phyloP scores from a whole-genome alignment of 2,113 vertebrate species.

The Sclerurus mexicanus region DNA sequence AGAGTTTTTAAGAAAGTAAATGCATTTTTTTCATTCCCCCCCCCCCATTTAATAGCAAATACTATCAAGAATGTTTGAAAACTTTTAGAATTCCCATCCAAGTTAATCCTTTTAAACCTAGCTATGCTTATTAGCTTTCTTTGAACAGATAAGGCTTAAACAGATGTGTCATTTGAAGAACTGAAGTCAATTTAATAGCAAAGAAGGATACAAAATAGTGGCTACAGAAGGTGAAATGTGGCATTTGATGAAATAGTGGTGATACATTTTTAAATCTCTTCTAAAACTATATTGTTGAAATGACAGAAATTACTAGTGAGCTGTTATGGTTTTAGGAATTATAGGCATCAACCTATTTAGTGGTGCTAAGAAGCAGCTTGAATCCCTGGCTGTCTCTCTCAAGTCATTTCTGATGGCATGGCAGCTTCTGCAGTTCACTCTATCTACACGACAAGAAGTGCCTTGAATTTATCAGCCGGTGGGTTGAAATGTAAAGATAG shows the following conservation, averaged over 20 bases:
- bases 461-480: slow-evolving; percentile 55
- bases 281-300: slow-evolving; percentile 72
- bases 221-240: slow-evolving; percentile 73
- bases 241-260: slow-evolving; percentile 72
- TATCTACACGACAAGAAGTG: slow-evolving; percentile 47
- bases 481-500: slow-evolving; percentile 67
- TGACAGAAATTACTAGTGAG: slow-evolving; percentile 75
- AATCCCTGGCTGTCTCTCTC: slow-evolving; percentile 69
- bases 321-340: slow-evolving; percentile 75
- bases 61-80: slow-evolving; percentile 68
- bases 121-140: slow-evolving; percentile 75
- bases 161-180: slow-evolving; percentile 73
- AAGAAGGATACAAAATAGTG: slow-evolving; percentile 71
- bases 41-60: slow-evolving; percentile 57
- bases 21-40: background rate
- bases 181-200: slow-evolving; percentile 70
- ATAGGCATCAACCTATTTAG: slow-evolving; percentile 74
- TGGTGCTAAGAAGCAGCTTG: slow-evolving; percentile 67
- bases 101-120: slow-evolving; percentile 75
- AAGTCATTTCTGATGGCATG: slow-evolving; percentile 62
- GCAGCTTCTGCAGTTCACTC: slow-evolving; percentile 37
- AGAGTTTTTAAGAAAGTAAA: slow-evolving; percentile 64
- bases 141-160: slow-evolving; percentile 75
- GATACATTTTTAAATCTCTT: slow-evolving; percentile 74
- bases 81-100: slow-evolving; percentile 72